These are phyloP conservation scores for Hirtodrosophila histrioides DNA, from an alignment of 2,888 invertebrate genomes.

Conservation along the genomic window DNA sequence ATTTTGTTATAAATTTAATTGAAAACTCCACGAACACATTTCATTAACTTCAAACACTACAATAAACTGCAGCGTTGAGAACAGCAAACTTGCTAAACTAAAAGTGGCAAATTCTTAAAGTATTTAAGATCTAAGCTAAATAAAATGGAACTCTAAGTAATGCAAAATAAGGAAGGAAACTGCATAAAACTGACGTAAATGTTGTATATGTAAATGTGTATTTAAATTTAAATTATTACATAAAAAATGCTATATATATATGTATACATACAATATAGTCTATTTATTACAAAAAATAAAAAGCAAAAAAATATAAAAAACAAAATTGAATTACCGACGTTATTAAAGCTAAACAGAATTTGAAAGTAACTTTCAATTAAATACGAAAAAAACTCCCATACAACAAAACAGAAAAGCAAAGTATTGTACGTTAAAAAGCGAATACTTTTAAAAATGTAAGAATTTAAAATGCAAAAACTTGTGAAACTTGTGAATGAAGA, in stretches of 20 bases:
- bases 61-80: slow-evolving; percentile 27
- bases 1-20: slow-evolving; percentile 1
- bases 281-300: slow-evolving; percentile 54
- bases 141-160: slow-evolving; percentile 21
- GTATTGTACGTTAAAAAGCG: slow-evolving; percentile 41
- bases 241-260: slow-evolving; percentile 46
- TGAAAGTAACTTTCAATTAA: slow-evolving; percentile 81
- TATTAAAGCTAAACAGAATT: slow-evolving; percentile 73
- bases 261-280: slow-evolving; percentile 58
- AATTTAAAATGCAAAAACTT: slow-evolving; percentile 67
- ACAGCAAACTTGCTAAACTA: slow-evolving; percentile 27
- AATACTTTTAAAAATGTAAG: slow-evolving; percentile 67
- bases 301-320: slow-evolving; percentile 27
- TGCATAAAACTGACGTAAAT: slow-evolving; percentile 69
- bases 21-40: slow-evolving; percentile 14
- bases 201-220: slow-evolving; percentile 81
- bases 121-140: slow-evolving; percentile 47
- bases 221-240: slow-evolving; percentile 62
- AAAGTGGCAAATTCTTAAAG: slow-evolving; percentile 47
- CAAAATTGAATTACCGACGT: slow-evolving; percentile 66
- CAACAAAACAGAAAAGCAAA: slow-evolving; percentile 3
- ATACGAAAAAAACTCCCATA: slow-evolving; percentile 50
- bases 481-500: slow-evolving; percentile 46
- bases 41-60: slow-evolving; percentile 30
- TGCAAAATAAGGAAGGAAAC: slow-evolving; percentile 38